These are phyloP conservation scores for Onychorhynchus coronatus DNA, from an alignment of 2,113 vertebrate genomes.

Conservation along the genomic window DNA sequence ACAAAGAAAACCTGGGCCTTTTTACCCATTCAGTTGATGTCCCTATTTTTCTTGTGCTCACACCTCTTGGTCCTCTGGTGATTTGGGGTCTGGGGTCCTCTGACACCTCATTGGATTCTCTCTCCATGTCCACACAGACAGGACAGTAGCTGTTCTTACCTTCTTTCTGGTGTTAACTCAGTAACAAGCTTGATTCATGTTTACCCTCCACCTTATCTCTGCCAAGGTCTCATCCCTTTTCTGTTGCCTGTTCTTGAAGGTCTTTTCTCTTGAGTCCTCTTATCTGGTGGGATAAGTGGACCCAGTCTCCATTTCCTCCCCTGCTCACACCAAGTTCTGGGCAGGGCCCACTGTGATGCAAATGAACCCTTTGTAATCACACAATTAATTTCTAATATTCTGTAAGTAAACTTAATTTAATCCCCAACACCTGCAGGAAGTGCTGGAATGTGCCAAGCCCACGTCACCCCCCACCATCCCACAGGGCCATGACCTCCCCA, in stretches of 20 bases:
- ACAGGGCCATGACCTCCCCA: neutral
- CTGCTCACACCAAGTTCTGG: neutral
- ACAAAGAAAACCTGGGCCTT: neutral
- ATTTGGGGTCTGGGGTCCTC: neutral
- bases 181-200: neutral
- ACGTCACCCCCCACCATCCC: neutral
- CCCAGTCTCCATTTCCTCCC: neutral
- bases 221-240: neutral
- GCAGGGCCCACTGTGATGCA: neutral
- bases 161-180: neutral
- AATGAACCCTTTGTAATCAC: neutral
- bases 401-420: neutral
- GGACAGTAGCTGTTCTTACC: neutral
- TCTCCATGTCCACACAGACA: neutral
- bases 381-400: neutral
- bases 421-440: neutral
- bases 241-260: neutral
- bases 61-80: neutral
- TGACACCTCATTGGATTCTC: neutral
- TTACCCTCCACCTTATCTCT: neutral
- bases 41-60: neutral
- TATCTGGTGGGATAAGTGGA: neutral
- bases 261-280: neutral
- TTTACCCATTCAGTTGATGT: neutral
- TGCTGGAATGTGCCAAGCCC: accelerated